These are phyloP conservation scores for Lampris megalopsis DNA, from an alignment of 2,113 vertebrate species.

Conservation along the genomic window DNA sequence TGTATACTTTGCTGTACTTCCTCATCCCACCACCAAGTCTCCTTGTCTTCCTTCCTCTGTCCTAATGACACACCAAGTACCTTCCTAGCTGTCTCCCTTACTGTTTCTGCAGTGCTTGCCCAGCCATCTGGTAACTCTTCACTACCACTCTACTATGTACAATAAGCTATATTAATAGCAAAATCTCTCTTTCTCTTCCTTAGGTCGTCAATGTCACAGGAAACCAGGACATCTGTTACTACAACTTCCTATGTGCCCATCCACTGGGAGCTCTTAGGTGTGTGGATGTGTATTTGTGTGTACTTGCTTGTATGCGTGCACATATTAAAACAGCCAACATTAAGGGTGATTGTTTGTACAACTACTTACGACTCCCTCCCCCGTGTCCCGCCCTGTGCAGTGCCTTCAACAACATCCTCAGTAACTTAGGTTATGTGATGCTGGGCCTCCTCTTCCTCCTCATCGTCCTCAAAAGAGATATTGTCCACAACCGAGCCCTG, in stretches of 20 bases:
- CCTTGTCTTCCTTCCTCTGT: too few relatives aligned
- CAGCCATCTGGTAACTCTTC: too few relatives aligned
- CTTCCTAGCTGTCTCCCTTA: too few relatives aligned
- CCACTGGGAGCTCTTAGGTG: constrained; percentile 95
- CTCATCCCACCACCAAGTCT: too few relatives aligned
- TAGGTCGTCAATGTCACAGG: constrained; percentile 97
- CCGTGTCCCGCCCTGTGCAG: constrained; percentile 63
- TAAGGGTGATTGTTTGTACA: background rate
- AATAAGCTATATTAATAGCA: background rate
- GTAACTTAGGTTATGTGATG: constrained; percentile 96
- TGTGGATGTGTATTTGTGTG: constrained; percentile 50
- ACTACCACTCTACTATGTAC: background rate
- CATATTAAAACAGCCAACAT: background rate
- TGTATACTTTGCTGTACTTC: too few relatives aligned
- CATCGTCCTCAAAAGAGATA: constrained; percentile 92
- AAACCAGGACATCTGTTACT: constrained; percentile 99
- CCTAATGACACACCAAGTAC: too few relatives aligned
- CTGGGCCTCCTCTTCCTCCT: constrained; percentile 95
- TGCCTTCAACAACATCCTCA: constrained; percentile 98
- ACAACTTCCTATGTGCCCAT: constrained; percentile 97
- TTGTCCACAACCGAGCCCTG: constrained; percentile 89
- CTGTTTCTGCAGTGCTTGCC: too few relatives aligned
- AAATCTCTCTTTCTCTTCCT: background rate
- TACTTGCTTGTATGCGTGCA: background rate
- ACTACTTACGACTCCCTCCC: background rate